phyloP scores from a whole-genome alignment of 2,888 invertebrate species.

The Lamproptera curius region DNA sequence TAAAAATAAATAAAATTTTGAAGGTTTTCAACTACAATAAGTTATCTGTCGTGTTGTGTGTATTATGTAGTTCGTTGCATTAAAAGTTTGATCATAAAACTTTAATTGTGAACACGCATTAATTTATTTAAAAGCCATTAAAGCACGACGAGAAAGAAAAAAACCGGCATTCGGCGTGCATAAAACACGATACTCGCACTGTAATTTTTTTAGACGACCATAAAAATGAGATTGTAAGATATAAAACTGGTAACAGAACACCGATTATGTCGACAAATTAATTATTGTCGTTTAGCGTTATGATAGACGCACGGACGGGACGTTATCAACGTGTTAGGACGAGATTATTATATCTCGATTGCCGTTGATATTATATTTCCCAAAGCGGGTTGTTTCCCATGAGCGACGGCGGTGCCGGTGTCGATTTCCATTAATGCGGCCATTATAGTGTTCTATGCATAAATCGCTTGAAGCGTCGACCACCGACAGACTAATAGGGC shows the following conservation, averaged over 20 bases:
- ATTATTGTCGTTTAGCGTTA: conserved; percentile 48
- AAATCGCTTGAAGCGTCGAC: conserved; percentile 60
- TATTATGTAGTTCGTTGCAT: background rate
- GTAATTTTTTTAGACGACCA: conserved; percentile 17
- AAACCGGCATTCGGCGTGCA: conserved; percentile 5
- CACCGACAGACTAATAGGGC: conserved; percentile 29
- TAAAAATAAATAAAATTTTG: no score
- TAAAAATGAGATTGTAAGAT: conserved; percentile 17
- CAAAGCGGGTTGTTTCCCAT: conserved; percentile 51
- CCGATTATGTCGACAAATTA: conserved; percentile 38
- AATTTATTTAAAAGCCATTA: background rate
- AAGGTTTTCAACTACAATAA: no score
- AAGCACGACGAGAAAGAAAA: no score
- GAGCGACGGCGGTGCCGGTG: conserved; percentile 49
- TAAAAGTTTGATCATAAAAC: background rate
- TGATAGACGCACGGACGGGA: conserved; percentile 46
- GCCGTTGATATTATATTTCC: conserved; percentile 70
- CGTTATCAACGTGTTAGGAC: conserved; percentile 55
- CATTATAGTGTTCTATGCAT: conserved; percentile 61
- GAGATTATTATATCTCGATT: conserved; percentile 65
- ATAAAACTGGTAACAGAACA: conserved; percentile 22
- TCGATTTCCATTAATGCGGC: conserved; percentile 71
- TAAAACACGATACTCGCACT: conserved; percentile 7
- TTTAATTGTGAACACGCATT: no score
- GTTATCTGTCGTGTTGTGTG: no score